Percentiles rank a stretch among this genome's conserved stretches.
phyloP scores from a whole-genome alignment of 1,140 invertebrate species.

The Cotesia vestalis region DNA sequence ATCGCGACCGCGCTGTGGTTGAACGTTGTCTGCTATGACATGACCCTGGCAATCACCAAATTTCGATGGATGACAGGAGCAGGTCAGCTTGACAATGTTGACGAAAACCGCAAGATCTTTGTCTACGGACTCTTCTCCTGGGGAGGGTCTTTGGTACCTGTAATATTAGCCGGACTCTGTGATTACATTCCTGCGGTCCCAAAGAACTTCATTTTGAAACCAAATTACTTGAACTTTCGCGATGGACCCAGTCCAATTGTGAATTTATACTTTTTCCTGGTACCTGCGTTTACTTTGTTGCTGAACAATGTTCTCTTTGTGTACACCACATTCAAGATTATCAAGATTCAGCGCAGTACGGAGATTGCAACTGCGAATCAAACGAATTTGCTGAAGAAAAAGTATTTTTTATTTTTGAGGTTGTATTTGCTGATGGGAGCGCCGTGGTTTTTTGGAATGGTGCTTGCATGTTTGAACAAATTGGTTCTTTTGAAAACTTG shows the following conservation, averaged over 20 bases:
- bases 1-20: constrained; percentile 55
- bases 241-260: constrained; percentile 43
- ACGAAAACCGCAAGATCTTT: constrained; percentile 45
- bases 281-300: constrained; percentile 45
- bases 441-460: constrained; percentile 55
- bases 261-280: constrained; percentile 44
- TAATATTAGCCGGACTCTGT: not conserved
- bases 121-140: constrained; percentile 15
- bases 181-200: constrained; percentile 35
- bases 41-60: constrained; percentile 52
- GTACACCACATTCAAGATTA: constrained; percentile 48
- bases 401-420: constrained; percentile 52
- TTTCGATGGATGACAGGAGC: constrained; percentile 46
- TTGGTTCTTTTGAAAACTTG: constrained; percentile 51
- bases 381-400: constrained; percentile 41
- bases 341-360: constrained; percentile 43
- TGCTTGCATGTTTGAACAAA: constrained; percentile 50
- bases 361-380: constrained; percentile 36
- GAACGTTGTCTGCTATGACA: constrained; percentile 56
- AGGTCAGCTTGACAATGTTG: constrained; percentile 23
- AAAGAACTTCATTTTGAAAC: constrained; percentile 44
- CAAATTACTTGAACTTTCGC: constrained; percentile 48
- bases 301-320: constrained; percentile 49
- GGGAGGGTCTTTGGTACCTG: constrained; percentile 1
- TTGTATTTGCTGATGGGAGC: constrained; percentile 56